Evolutionary conservation across 64 coral and sea anemone genomes (phyloP).

Genomic region (Actinia equina): DNA sequence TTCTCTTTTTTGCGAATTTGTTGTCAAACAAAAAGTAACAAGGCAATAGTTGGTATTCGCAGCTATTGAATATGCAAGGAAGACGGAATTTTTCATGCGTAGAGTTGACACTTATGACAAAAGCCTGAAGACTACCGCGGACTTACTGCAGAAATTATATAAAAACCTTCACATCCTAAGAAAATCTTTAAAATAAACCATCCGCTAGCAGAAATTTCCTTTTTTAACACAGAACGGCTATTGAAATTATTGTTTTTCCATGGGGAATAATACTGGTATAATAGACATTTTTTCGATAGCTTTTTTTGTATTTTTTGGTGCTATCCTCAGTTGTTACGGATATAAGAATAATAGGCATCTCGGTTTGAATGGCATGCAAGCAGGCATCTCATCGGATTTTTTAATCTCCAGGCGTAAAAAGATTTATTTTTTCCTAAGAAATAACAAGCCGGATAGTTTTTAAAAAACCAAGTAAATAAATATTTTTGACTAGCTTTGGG

Average conservation of each 20-base stretch:
- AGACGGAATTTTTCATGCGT: conserved; percentile 16
- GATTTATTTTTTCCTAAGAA: not conserved
- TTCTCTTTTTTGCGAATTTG: not conserved
- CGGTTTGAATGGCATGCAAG: conserved; percentile 14
- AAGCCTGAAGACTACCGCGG: conserved; percentile 13
- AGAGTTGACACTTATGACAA: conserved; percentile 16
- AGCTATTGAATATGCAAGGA: conserved; percentile 7
- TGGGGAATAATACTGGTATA: not conserved
- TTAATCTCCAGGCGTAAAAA: not conserved
- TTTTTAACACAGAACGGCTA: not conserved
- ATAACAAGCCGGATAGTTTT: not conserved
- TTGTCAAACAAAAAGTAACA: not conserved
- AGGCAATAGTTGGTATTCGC: conserved; percentile 8
- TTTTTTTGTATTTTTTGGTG: conserved; percentile 17
- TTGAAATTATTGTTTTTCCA: not conserved
- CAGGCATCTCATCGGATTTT: not conserved
- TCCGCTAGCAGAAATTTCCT: not conserved
- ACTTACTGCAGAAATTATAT: not conserved
- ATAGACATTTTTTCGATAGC: not conserved
- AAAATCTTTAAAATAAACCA: not conserved
- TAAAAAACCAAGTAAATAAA: too few relatives aligned
- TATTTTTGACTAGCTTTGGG: not conserved
- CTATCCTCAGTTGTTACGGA: conserved; percentile 18
- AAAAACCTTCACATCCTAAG: not conserved
- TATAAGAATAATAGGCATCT: not conserved